A percentile compares a stretch with the other conserved stretches of the same genome.
phyloP scores from a whole-genome alignment of 2,888 invertebrate species.

The Galeruca laticollis region DNA sequence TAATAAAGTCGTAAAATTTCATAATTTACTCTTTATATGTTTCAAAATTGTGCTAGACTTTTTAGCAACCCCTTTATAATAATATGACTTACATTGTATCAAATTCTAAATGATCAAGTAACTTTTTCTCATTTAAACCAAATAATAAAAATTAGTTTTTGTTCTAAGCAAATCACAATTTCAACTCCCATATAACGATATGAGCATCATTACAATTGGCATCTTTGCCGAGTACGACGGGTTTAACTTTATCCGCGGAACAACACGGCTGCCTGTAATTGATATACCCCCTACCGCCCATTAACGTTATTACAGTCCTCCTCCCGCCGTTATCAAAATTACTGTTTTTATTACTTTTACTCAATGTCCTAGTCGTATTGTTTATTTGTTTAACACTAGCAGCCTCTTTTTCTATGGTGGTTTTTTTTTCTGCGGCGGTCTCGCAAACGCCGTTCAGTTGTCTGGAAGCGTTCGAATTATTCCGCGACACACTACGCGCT shows the following conservation, averaged over 20 bases:
- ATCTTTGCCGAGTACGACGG: conserved; percentile 67
- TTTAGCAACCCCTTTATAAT: too few species aligned
- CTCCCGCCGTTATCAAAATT: conserved; percentile 66
- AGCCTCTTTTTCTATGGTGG: conserved; percentile 43
- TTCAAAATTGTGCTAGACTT: too few species aligned
- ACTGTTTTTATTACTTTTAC: conserved; percentile 49
- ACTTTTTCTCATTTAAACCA: conserved; percentile 19
- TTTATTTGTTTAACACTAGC: conserved; percentile 43
- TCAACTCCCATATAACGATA: conserved; percentile 91
- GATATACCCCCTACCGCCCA: conserved; percentile 90
- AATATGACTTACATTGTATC: too few species aligned
- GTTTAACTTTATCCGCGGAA: conserved; percentile 68
- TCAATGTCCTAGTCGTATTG: conserved; percentile 54
- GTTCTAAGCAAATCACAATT: conserved; percentile 71
- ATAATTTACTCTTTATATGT: too few species aligned
- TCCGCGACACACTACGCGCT: conserved; percentile 77
- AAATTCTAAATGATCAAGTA: not conserved
- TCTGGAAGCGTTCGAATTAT: conserved; percentile 82
- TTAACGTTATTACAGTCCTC: conserved; percentile 85
- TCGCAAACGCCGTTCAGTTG: conserved; percentile 66
- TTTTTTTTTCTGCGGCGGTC: conserved; percentile 47
- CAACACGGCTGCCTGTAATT: conserved; percentile 85
- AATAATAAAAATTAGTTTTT: conserved; percentile 14
- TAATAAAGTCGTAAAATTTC: too few species aligned
- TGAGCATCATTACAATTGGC: conserved; percentile 89